Percentiles rank a stretch among this genome's conserved stretches.
Conservation (phyloP, 2,113 vertebrate species). For the Macrotus californicus region DNA sequence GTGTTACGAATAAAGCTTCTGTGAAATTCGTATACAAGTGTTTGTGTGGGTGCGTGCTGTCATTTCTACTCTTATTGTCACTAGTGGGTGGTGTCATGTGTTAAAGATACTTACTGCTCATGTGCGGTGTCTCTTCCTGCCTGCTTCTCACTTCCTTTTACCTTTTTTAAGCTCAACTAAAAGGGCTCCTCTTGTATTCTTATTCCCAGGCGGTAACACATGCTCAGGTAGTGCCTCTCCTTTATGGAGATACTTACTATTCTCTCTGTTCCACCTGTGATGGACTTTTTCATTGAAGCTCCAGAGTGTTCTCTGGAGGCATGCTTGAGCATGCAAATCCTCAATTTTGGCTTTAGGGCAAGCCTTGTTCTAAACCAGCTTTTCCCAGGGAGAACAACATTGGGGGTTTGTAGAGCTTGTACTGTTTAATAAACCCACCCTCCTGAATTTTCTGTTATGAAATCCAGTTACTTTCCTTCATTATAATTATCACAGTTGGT, state of each 20-base stretch:
- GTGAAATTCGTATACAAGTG: background rate
- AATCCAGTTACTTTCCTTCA: slow-evolving; percentile 12
- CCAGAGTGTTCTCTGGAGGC: background rate
- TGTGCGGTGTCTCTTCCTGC: background rate
- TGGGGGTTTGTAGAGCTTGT: background rate
- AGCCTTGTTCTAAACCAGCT: background rate
- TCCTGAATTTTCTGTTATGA: background rate
- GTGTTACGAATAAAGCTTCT: background rate
- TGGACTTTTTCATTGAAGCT: background rate
- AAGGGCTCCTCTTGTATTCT: background rate
- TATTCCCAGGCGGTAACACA: background rate
- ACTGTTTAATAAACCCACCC: background rate
- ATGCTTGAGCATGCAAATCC: background rate
- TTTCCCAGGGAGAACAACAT: background rate
- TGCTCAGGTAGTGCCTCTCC: background rate
- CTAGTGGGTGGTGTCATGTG: background rate
- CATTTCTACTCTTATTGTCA: background rate
- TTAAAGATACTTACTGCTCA: background rate
- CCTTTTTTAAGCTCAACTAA: background rate
- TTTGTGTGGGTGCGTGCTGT: background rate
- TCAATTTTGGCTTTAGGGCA: background rate
- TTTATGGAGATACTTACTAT: background rate
- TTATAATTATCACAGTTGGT: slow-evolving; percentile 24
- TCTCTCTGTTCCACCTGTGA: background rate
- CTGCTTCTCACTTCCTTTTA: background rate